phyloP scores from a whole-genome alignment of 1,140 invertebrate species.

The Pseudachorutes palmiensis region DNA sequence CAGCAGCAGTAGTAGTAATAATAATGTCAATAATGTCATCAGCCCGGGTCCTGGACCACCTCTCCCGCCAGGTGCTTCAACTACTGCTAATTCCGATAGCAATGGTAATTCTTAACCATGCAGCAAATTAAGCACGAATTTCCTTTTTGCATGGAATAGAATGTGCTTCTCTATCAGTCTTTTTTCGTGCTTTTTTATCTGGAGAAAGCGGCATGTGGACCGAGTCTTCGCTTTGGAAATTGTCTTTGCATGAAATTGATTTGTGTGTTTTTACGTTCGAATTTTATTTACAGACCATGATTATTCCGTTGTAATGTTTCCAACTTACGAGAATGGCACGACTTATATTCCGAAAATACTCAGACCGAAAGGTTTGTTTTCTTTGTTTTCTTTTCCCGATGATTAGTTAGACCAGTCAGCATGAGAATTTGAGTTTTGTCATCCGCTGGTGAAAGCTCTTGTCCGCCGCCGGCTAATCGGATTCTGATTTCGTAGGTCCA shows the following conservation, averaged over 20 bases:
- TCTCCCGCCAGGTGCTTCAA: conserved; percentile 24
- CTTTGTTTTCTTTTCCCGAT: not conserved
- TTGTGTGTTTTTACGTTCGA: no score
- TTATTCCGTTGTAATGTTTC: conserved; percentile 67
- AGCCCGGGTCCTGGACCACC: conserved; percentile 2
- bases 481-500: no score
- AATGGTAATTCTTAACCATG: conserved; percentile 8
- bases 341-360: conserved; percentile 61
- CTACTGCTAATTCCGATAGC: conserved; percentile 21
- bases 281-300: conserved; percentile 69
- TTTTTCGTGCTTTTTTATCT: no score
- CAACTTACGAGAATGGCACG: conserved; percentile 64
- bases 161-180: no score
- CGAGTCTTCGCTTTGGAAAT: no score
- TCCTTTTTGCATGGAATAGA: conserved; percentile 12
- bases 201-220: no score
- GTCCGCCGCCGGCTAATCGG: no score
- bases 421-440: no score
- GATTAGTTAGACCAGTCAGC: no score
- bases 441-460: no score
- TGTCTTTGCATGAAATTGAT: no score
- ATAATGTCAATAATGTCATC: conserved; percentile 4
- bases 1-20: not conserved
- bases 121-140: conserved; percentile 11
- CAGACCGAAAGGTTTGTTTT: conserved; percentile 57